Evolutionary conservation across 1,140 invertebrate species (phyloP).

Genomic region (Acyrthosiphon pisum): DNA sequence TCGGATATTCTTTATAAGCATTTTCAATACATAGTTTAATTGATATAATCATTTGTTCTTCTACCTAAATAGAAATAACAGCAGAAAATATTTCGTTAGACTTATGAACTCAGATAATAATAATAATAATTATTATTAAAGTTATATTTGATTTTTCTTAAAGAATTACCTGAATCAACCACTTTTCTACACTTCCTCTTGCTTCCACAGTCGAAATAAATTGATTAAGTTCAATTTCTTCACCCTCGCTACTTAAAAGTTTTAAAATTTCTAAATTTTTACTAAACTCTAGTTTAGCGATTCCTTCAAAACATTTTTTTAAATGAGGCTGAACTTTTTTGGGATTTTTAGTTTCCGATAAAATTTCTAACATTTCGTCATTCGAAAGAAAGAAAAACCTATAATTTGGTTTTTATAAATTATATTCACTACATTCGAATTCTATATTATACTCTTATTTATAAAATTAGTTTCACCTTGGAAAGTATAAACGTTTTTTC

Average conservation of each 20-base stretch:
- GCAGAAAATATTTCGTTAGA: background rate
- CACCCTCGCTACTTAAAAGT: constrained; percentile 86
- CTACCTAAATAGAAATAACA: constrained; percentile 68
- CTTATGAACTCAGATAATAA: constrained; percentile 20
- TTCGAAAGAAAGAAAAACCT: constrained; percentile 96
- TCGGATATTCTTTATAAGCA: constrained; percentile 24
- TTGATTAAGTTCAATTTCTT: constrained; percentile 76
- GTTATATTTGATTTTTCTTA: background rate
- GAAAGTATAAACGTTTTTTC: constrained; percentile 89
- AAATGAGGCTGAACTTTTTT: constrained; percentile 87
- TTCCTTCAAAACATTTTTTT: constrained; percentile 90
- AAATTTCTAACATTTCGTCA: constrained; percentile 93
- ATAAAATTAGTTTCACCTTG: constrained; percentile 64
- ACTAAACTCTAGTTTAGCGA: constrained; percentile 77
- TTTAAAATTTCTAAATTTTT: constrained; percentile 78
- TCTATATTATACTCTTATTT: background rate
- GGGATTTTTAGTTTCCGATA: constrained; percentile 91
- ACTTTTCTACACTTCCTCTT: constrained; percentile 89
- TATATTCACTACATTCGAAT: background rate
- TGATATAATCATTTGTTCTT: constrained; percentile 82
- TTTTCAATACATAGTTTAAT: constrained; percentile 64
- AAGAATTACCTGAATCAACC: constrained; percentile 75
- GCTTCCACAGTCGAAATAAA: constrained; percentile 79
- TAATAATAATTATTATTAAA: background rate
- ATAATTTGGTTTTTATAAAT: constrained; percentile 53